Conservation (phyloP, 2,797 vertebrate genomes). For the Smutsia gigantea region DNA sequence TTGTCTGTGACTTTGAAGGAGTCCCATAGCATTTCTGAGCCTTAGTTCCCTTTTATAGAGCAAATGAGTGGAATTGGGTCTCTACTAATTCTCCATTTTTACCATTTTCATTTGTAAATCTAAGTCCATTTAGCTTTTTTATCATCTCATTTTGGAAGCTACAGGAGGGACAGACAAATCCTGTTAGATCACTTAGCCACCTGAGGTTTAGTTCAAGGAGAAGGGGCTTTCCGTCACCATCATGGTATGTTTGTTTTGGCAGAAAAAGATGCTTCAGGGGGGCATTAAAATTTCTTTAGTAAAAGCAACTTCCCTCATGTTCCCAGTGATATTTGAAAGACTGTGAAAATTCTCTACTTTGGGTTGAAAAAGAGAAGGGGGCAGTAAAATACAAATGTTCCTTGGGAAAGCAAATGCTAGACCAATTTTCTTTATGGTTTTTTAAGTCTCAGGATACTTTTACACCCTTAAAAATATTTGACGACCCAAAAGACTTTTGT, state of each 20-base stretch:
- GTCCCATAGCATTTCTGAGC: not conserved
- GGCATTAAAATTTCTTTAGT: not conserved
- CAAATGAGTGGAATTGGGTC: not conserved
- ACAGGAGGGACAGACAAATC: not conserved
- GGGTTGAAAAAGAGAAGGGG: not conserved
- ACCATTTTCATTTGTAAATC: not conserved
- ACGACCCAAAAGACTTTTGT: not conserved
- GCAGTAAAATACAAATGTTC: not conserved
- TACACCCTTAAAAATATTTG: not conserved
- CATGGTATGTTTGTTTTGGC: not conserved
- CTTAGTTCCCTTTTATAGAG: not conserved
- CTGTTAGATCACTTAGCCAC: not conserved
- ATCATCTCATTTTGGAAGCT: not conserved
- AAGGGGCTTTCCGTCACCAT: not conserved
- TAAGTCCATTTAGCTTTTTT: not conserved
- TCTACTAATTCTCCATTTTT: not conserved
- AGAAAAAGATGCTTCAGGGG: not conserved
- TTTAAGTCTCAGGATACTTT: not conserved
- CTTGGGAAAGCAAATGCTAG: not conserved
- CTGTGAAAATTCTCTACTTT: not conserved
- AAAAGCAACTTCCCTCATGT: not conserved
- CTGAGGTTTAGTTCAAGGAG: not conserved
- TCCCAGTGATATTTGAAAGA: not conserved
- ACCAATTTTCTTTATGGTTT: not conserved
- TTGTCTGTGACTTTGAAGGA: not conserved